Evolutionary conservation across 2,797 vertebrate species (phyloP).

Genomic region (Phataginus tetradactyla): DNA sequence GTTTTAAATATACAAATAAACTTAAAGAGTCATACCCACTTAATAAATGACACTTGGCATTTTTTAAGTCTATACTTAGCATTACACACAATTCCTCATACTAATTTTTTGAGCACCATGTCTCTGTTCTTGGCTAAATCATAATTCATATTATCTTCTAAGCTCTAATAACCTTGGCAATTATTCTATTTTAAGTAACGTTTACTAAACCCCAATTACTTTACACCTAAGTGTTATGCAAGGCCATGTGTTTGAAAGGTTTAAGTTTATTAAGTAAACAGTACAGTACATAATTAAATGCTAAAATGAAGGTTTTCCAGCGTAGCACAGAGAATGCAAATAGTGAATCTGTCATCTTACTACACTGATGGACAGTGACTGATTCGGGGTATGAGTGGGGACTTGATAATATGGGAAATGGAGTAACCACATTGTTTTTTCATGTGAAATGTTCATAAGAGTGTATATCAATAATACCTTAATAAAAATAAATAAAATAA

Average conservation of each 20-base stretch:
- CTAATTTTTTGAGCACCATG: not conserved
- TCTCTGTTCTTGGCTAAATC: not conserved
- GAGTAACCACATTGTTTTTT: no score
- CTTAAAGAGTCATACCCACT: not conserved
- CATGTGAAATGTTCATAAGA: no score
- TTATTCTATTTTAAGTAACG: not conserved
- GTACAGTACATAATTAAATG: not conserved
- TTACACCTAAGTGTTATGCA: not conserved
- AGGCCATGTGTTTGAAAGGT: not conserved
- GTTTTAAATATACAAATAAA: constrained; percentile 16
- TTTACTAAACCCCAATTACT: not conserved
- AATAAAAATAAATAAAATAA: no score
- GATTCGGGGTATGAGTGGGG: no score
- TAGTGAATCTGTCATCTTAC: no score
- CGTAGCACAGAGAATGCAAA: no score
- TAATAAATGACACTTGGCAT: not conserved
- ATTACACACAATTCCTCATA: not conserved
- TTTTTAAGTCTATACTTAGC: not conserved
- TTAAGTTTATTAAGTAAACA: not conserved
- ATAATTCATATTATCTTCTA: not conserved
- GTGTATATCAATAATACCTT: no score
- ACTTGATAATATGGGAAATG: no score
- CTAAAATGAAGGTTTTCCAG: not conserved
- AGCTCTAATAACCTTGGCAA: not conserved
- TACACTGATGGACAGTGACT: no score